Conservation (phyloP, 37 sponge, comb jelly and placozoan species). For the Theonella swinhoei region DNA sequence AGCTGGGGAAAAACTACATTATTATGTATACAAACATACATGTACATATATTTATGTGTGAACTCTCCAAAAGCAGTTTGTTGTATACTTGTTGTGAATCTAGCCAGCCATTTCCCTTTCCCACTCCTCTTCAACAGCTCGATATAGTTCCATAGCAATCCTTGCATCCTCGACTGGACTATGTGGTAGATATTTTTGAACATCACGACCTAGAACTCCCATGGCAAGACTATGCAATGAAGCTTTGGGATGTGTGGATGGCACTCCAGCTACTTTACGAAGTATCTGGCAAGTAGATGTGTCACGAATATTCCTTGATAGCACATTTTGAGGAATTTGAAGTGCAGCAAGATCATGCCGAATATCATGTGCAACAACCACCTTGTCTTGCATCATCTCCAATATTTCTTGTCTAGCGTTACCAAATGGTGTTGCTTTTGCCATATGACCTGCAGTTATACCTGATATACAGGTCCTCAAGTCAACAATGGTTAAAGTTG, state of each 20-base stretch:
- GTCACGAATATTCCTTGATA: slow-evolving; percentile 53
- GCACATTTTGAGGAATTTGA: slow-evolving; percentile 17
- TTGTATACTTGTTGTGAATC: too few relatives aligned
- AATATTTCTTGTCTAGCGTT: slow-evolving; percentile 44
- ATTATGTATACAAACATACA: too few relatives aligned
- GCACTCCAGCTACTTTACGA: slow-evolving; percentile 34
- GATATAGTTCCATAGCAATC: slow-evolving; percentile 72
- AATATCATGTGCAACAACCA: slow-evolving; percentile 81
- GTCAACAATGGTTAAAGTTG: slow-evolving; percentile 44
- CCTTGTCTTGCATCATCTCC: slow-evolving; percentile 21
- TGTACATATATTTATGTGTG: too few relatives aligned
- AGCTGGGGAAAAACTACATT: too few relatives aligned
- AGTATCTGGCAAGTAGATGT: slow-evolving; percentile 56
- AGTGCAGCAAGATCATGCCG: slow-evolving; percentile 56
- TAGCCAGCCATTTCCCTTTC: too few relatives aligned
- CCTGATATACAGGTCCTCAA: slow-evolving; percentile 74
- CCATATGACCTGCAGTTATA: slow-evolving; percentile 50
- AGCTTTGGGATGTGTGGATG: slow-evolving; percentile 24
- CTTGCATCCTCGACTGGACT: slow-evolving; percentile 82
- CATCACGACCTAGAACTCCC: slow-evolving; percentile 31
- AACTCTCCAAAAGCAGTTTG: too few relatives aligned
- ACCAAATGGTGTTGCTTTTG: slow-evolving; percentile 38
- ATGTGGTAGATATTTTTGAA: slow-evolving; percentile 72
- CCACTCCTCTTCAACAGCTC: slow-evolving; percentile 54
- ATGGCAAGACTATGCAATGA: slow-evolving; percentile 57